Base-by-base conservation (phyloP, 2,888 invertebrate genomes). In the Zygothrica quintamaculata region DNA sequence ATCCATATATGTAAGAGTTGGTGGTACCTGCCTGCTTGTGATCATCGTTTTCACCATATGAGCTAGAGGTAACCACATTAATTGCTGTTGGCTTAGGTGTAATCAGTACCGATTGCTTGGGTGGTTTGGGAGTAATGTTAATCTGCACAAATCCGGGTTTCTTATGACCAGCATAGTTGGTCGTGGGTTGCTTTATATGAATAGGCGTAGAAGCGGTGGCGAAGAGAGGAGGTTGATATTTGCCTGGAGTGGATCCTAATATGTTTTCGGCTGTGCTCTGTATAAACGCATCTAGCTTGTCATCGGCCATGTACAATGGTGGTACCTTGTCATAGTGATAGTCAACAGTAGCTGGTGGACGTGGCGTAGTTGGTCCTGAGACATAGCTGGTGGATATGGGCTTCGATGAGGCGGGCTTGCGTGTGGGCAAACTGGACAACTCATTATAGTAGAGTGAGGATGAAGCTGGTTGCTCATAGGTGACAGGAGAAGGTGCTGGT, bases 61-160 rank as follows among this genome's bases (percentile, higher is more conserved):
- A 56, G 40, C 77, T 82, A 1, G 88, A 74, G 34, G 87, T 84
- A 3, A 88, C 72, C 25, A 88, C 65, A 62, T 88, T 90, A 6
- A 84, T 75, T 0, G 77, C 82, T 0, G 93, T 92, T 1, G 95
- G 95, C 87, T 95, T 95, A 1, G 95, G 94, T 1, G 95, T 95
- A 8, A 94, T 95, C 4, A 94, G 91, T 1, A 79, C 84, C 0
- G 79, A 68, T 1, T 78, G 66, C 7, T 76, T 51, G 1, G 95
- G 94, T 0, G 94, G 93, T 50, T 91, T 91, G 25, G 93, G 92
- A 6, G 92, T 92, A 8, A 85, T 74, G 5, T 76, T 81, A 9
- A 90, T 84, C 62, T 91, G 89, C n/a, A 90, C 88, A 43, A 90
- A 90, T 0, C 82, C 77, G 0, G 90, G 90, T 25, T 89, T 90